phyloP scores from a whole-genome alignment of 2,888 invertebrate genomes.

The Polyommatus iphigenia region DNA sequence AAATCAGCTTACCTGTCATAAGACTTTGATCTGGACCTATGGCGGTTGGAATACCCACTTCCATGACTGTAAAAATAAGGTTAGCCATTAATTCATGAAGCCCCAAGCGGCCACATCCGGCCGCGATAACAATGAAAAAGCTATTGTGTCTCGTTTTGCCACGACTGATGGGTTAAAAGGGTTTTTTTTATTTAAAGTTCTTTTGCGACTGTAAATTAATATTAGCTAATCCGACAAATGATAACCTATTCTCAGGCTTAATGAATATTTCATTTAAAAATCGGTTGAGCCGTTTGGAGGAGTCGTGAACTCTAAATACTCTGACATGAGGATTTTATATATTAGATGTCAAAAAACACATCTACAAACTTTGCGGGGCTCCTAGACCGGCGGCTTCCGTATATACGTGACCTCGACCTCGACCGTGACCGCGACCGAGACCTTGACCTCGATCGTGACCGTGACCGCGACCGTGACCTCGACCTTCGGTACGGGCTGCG shows the following conservation, averaged over 20 bases:
- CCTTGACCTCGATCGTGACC: slow-evolving; percentile 48
- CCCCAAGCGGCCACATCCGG: too few relatives aligned
- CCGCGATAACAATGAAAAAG: too few relatives aligned
- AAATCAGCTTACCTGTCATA: slow-evolving; percentile 70
- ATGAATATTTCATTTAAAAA: too few relatives aligned
- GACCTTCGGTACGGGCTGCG: slow-evolving; percentile 61
- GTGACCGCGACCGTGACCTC: slow-evolving; percentile 56
- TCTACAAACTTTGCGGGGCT: slow-evolving; percentile 68
- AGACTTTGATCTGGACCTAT: slow-evolving; percentile 68
- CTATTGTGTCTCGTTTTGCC: too few relatives aligned
- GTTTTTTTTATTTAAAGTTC: not conserved
- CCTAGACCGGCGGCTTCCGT: slow-evolving; percentile 55
- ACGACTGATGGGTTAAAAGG: too few relatives aligned
- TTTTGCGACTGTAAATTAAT: too few relatives aligned
- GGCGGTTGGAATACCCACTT: slow-evolving; percentile 65
- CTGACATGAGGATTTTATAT: too few relatives aligned
- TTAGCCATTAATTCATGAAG: too few relatives aligned
- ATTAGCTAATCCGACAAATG: too few relatives aligned
- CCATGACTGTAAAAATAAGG: slow-evolving; percentile 50
- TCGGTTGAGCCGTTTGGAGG: too few relatives aligned
- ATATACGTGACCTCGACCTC: slow-evolving; percentile 53
- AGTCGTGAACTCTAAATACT: too few relatives aligned
- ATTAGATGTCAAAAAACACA: not conserved
- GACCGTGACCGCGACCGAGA: slow-evolving; percentile 38
- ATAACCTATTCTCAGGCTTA: too few relatives aligned